Base-by-base conservation (phyloP, 1,140 invertebrate species). In the Diabrotica virgifera region DNA sequence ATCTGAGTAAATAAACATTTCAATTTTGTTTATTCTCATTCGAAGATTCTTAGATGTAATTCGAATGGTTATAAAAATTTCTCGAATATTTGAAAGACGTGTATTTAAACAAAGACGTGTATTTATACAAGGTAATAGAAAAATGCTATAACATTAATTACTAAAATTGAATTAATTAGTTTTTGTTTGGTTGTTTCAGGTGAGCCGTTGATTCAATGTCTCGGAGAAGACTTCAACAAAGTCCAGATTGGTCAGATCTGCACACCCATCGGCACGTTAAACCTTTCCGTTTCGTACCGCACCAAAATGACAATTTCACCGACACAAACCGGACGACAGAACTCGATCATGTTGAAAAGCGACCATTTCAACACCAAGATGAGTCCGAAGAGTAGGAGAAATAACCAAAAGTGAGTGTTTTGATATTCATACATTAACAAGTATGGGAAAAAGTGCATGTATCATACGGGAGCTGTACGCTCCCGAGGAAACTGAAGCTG, bases 291-390 rank as follows among this genome's bases (percentile, higher is more conserved):
- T 9, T 87, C 88, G 0, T 96, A 95, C 76, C 84, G 93, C 71
- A 94, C 92, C 5, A 94, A 94, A 81, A 88, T 95, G 83, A 91
- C 93, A 3, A 93, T 95, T 75, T 90, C 92, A 5, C 93, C 93
- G 8, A 92, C 93, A 66, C 87, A 89, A 59, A 83, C 85, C 8
- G 84, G 84, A 52, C 85, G 85, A 61, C 86, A 89, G 40, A 24
- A 24, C 24, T 84, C 87, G 5, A 89, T 95, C 56, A 88, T 95
- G 84, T 76, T 95, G 4, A 95, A 96, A 75, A 95, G 93, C 77
- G 93, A 96, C 81, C 93, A 96, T 79, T 96, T 96, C 79, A 85
- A 87, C 71, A 83, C 86, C 5, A 90, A 91, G 79, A 79, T 87
- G 65, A 92, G 90, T 81, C 88, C 87, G 14, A 86, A 85, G 70